Percentiles rank a stretch among this genome's conserved stretches.
Conservation (phyloP, 2,797 vertebrate genomes). For the Acanthiza pusilla region DNA sequence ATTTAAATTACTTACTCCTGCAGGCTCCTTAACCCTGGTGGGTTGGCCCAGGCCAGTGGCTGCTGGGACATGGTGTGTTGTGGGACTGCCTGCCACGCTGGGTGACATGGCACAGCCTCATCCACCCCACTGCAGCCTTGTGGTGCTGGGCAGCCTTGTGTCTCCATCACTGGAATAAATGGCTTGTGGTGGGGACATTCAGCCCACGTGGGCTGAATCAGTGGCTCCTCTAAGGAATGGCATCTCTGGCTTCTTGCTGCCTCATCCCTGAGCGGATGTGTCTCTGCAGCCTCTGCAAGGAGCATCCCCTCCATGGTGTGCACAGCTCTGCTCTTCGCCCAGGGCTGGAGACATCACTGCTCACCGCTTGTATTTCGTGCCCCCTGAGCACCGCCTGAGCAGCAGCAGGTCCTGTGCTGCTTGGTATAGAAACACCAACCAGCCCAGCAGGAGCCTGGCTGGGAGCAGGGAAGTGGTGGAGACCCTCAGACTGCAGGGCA, state of each 20-base stretch:
- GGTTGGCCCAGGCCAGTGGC: neutral
- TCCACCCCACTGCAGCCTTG: rapidly evolving
- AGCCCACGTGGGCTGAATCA: neutral
- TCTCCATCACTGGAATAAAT: neutral
- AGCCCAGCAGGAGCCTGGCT: neutral
- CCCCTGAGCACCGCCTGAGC: neutral
- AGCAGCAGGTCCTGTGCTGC: neutral
- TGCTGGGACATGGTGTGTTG: rapidly evolving
- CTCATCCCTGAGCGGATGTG: neutral
- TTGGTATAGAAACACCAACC: neutral
- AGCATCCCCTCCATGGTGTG: rapidly evolving
- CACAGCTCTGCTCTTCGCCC: rapidly evolving
- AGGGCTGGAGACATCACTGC: neutral
- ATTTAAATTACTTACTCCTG: conserved; percentile 28
- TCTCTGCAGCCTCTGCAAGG: neutral
- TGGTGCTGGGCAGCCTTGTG: neutral
- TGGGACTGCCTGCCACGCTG: rapidly evolving
- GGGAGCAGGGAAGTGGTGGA: neutral
- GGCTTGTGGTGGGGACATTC: neutral
- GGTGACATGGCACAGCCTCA: rapidly evolving
- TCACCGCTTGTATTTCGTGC: neutral
- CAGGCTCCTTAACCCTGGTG: conserved; percentile 7
- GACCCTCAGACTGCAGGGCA: rapidly evolving
- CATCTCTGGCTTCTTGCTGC: neutral
- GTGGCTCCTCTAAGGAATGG: rapidly evolving